These are phyloP conservation scores for Leptopilina myrica DNA, from an alignment of 2,888 invertebrate genomes.

Conservation along the genomic window DNA sequence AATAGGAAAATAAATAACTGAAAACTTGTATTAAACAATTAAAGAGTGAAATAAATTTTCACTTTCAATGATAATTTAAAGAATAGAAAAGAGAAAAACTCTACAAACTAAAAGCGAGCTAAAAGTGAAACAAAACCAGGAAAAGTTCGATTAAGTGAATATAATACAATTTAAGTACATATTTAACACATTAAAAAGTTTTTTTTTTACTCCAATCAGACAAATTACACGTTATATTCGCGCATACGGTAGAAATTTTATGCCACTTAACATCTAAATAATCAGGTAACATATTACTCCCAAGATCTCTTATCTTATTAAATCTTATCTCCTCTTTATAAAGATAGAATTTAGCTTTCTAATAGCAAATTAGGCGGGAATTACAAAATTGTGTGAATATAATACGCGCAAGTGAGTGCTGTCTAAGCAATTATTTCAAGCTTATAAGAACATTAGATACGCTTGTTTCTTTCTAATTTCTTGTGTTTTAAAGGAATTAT, in stretches of 20 bases:
- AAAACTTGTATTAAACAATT: too few relatives aligned
- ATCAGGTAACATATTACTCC: background rate
- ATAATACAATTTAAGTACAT: background rate
- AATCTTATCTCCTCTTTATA: background rate
- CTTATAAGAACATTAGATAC: constrained; percentile 12
- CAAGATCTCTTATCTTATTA: constrained; percentile 11
- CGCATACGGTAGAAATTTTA: background rate
- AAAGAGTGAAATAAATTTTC: background rate
- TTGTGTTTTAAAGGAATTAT: constrained; percentile 5
- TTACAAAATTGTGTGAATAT: constrained; percentile 20
- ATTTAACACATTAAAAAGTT: background rate
- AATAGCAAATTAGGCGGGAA: constrained; percentile 18
- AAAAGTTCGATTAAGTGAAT: constrained; percentile 11
- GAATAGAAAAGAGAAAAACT: background rate
- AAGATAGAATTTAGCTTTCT: constrained; percentile 17
- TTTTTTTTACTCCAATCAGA: background rate
- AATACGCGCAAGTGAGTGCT: background rate
- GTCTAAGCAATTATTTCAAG: constrained; percentile 17
- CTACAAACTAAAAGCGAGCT: background rate
- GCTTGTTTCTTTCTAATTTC: constrained; percentile 23
- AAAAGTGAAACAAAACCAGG: background rate
- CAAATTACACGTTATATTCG: background rate
- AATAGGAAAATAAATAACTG: too few relatives aligned
- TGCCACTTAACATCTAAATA: constrained; percentile 20
- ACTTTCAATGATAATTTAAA: background rate